Evolutionary conservation across 2,888 invertebrate genomes (phyloP), one percentile per base, ranked within the genome.

Genomic region (Keiferia lycopersicella): DNA sequence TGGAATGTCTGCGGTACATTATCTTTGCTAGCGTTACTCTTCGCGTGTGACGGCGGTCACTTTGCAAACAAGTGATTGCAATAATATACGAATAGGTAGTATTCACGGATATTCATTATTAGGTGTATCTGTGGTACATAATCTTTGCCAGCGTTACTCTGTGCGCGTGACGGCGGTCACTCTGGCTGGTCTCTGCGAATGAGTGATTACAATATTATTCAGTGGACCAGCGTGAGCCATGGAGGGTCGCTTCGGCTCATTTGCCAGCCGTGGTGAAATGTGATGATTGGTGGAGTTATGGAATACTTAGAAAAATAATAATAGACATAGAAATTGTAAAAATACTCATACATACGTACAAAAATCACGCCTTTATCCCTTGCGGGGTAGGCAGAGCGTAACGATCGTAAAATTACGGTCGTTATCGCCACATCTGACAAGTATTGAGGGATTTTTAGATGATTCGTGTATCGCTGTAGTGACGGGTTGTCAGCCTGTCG

Each of bases 201-300:
- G 60, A 60, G 48, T 60, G 60, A 60, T 60, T 60, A 60, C 60
- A 48, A 45, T 60, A 45, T 60, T 60, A 60, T 60, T 60, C 60
- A 48, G 60, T 60, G 60, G 60, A 60, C 51, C 26, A 26, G 12
- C 26, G n/a, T 1, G 2, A n/a, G 45, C 45, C 7, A 8, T n/a
- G 45, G 16, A 45, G 45, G 45, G 45, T 16, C 16, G 45, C n/a
- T 16, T 16, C 45, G 45, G n/a, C 11, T 45, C 45, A 16, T 45
- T 45, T 45, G 45, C 45, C 16, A 45, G 45, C 45, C 16, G 4
- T 16, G 45, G n/a, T 45, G 45, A 45, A 16, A 45, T 45, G n/a
- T 16, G 45, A 45, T 45, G 34, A 34, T 34, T 34, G 34, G 34
- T 34, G 10, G 10, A 8, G 34, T 10, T 4, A 10, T 34, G 34